A percentile compares a stretch with the other conserved stretches of the same genome.
Evolutionary conservation across 2,888 invertebrate species (phyloP).

Genomic region (Hedya salicella): DNA sequence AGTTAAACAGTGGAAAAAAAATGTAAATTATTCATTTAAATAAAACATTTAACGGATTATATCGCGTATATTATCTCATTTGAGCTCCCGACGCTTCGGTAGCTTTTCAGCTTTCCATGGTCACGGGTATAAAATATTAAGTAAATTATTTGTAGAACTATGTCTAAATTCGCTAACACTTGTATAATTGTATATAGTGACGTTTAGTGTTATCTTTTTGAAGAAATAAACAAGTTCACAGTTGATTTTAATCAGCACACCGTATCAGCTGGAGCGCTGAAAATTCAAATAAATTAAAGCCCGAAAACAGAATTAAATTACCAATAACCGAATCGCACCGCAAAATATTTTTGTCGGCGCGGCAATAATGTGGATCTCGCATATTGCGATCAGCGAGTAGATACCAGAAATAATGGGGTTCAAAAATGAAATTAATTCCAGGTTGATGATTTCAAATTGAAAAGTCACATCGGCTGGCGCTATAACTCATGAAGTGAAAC

Average conservation of each 20-base stretch:
- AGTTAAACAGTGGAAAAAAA: too few species aligned
- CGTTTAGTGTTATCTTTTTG: background rate
- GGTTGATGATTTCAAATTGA: conserved; percentile 86
- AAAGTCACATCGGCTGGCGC: conserved; percentile 85
- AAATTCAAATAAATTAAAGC: conserved; percentile 41
- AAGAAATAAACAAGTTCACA: conserved; percentile 10
- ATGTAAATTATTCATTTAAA: too few species aligned
- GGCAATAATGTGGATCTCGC: conserved; percentile 81
- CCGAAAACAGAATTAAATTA: conserved; percentile 63
- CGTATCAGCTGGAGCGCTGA: conserved; percentile 27
- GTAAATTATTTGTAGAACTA: too few species aligned
- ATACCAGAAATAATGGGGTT: conserved; percentile 85
- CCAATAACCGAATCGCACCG: conserved; percentile 62
- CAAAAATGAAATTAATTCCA: conserved; percentile 86
- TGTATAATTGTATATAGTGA: too few species aligned
- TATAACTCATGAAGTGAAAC: conserved; percentile 85
- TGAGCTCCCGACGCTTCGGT: too few species aligned
- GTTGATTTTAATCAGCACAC: conserved; percentile 26
- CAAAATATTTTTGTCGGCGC: conserved; percentile 79
- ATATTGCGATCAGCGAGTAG: conserved; percentile 81
- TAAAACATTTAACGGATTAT: too few species aligned
- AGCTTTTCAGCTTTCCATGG: too few species aligned
- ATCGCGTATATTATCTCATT: too few species aligned
- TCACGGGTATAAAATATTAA: too few species aligned
- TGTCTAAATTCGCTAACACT: too few species aligned